A percentile compares a stretch with the other conserved stretches of the same genome.
Evolutionary conservation across 64 coral and sea anemone species (phyloP).

Genomic region (Porites australiensis): DNA sequence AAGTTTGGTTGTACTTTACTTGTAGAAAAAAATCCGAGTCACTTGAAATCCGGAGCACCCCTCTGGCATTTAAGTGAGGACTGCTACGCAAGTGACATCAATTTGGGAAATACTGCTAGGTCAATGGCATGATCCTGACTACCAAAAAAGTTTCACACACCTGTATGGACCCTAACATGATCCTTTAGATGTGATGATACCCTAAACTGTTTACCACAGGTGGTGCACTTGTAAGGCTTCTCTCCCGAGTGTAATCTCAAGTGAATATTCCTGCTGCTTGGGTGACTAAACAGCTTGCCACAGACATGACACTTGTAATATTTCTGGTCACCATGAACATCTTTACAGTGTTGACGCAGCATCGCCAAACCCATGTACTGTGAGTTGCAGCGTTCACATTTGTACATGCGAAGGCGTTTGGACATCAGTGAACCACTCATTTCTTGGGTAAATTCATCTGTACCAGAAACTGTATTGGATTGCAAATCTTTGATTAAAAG

Average conservation of each 20-base stretch:
- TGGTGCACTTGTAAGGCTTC: conserved; percentile 90
- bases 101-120: no score
- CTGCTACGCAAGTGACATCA: no score
- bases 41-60: no score
- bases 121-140: no score
- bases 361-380: conserved; percentile 88
- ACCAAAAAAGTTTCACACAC: conserved; percentile 53
- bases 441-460: neutral
- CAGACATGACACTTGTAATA: conserved; percentile 97
- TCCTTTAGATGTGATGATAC: conserved; percentile 95
- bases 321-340: conserved; percentile 91
- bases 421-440: neutral
- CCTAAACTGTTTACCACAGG: conserved; percentile 87
- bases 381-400: conserved; percentile 87
- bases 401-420: conserved; percentile 76
- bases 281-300: conserved; percentile 91
- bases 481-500: no score
- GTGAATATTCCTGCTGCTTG: conserved; percentile 95
- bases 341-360: conserved; percentile 79
- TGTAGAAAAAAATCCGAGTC: no score
- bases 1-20: no score
- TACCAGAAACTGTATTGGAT: neutral
- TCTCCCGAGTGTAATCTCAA: conserved; percentile 92
- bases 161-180: conserved; percentile 93
- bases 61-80: no score